Base-by-base conservation (phyloP, 2,888 invertebrate genomes). In the Bellardia pandia region DNA sequence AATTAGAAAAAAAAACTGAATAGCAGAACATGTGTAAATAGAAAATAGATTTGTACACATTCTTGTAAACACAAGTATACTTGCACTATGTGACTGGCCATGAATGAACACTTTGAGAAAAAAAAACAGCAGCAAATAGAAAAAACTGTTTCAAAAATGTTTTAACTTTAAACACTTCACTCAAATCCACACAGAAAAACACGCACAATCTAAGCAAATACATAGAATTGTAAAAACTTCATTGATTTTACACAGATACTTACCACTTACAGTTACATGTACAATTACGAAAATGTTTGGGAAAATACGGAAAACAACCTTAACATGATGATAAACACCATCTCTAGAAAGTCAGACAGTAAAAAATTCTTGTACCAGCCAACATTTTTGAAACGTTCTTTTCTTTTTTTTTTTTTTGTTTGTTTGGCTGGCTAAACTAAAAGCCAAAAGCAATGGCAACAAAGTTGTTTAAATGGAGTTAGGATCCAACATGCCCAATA, bases 1-100 rank as follows among this genome's bases (percentile, higher is more conserved):
- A 45, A 42, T 8, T 40, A 40, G 4, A 14, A 30, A 58, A 45
- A 66, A 77, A 66, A 23, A 5, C 51, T 30, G 42, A 45, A 68
- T 48, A 79, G 23, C 23, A 23, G 69, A 81, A 75, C 81, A 81
- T 75, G 81, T 81, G 81, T 81, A 81, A 81, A 81, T 81, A 81
- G 81, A 81, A 81, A 81, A 81, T 75, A 37, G 81, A 81, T 74
- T 81, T 79, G 78, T 79, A 69, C 69, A 60, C 62, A 64, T 64
- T 66, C 53, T 64, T 64, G 51, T 62, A 40, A 71, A 62, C 33
- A 40, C 79, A 71, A 71, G 71, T 53, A 14, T 45, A 64, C 16
- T 64, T 64, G 64, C 76, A 42, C 40, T 51, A 56, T 42, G 56
- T 68, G n/a, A 40, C 53, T 53, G 71, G 79, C 23, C 79, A 69